Evolutionary conservation across 2,888 invertebrate genomes (phyloP).

Genomic region (Himalopsyche tibetana): DNA sequence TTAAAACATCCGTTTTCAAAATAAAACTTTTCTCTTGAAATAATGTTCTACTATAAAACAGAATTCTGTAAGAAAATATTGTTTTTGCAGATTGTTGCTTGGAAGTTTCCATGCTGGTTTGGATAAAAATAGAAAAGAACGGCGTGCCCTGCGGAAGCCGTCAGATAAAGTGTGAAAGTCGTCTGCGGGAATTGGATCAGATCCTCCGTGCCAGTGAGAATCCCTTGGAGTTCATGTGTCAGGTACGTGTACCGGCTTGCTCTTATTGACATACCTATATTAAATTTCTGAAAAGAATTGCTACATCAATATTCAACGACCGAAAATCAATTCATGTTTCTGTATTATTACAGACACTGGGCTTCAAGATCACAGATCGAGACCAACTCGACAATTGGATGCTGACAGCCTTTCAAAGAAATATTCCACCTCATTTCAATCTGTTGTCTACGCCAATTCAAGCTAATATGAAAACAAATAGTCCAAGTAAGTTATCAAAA

Average conservation of each 20-base stretch:
- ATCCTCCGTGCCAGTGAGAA: constrained; percentile 86
- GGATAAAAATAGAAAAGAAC: constrained; percentile 88
- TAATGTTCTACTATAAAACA: too few species aligned
- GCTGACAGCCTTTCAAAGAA: constrained; percentile 88
- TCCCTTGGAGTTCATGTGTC: constrained; percentile 92
- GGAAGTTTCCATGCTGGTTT: constrained; percentile 89
- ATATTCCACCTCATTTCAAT: constrained; percentile 91
- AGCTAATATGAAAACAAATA: constrained; percentile 76
- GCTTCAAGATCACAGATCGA: constrained; percentile 85
- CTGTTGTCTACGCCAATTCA: constrained; percentile 79
- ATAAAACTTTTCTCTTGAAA: too few species aligned
- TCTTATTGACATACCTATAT: not conserved
- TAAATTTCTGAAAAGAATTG: not conserved
- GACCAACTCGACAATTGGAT: constrained; percentile 90
- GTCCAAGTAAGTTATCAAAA: constrained; percentile 74
- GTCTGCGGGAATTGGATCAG: constrained; percentile 88
- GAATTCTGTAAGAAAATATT: not conserved
- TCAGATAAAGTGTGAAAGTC: constrained; percentile 93
- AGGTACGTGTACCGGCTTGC: constrained; percentile 75
- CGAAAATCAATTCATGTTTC: not conserved
- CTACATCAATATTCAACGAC: not conserved
- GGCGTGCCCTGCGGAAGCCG: constrained; percentile 86
- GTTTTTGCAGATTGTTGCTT: constrained; percentile 81
- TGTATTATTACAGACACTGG: constrained; percentile 80
- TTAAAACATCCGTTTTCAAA: too few species aligned